Evolutionary conservation across 2,113 vertebrate genomes (phyloP).

Genomic region (Amazona vittata): DNA sequence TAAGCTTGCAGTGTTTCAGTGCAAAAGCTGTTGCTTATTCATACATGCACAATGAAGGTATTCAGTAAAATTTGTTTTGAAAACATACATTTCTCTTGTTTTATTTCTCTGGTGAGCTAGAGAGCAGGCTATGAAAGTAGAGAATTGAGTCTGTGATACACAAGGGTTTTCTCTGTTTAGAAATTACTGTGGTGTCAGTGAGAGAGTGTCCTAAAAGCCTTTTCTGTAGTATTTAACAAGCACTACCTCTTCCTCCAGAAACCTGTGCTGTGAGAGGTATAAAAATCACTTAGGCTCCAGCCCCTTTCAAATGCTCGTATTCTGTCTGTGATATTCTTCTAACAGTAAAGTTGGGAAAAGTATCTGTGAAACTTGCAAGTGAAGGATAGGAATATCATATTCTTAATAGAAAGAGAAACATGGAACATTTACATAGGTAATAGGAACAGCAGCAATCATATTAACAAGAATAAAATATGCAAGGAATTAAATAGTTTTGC

Average conservation of each 20-base stretch:
- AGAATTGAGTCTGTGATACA: neutral
- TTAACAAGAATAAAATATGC: neutral
- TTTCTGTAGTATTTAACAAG: neutral
- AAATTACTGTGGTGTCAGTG: neutral
- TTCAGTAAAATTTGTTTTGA: neutral
- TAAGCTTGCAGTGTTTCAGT: neutral
- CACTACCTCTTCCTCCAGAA: neutral
- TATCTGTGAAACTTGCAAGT: neutral
- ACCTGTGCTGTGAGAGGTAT: neutral
- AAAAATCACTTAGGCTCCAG: neutral
- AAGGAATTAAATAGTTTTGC: neutral
- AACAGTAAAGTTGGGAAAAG: neutral
- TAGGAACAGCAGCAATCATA: neutral
- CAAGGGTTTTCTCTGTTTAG: neutral
- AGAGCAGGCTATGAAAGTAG: neutral
- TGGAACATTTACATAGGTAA: neutral
- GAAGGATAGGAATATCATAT: neutral
- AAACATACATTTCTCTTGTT: neutral
- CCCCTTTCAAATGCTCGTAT: neutral
- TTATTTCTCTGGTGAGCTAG: neutral
- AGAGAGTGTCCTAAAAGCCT: neutral
- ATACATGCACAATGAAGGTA: neutral
- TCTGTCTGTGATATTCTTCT: neutral
- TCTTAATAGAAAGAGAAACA: neutral
- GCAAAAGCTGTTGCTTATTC: neutral